Base-by-base conservation (phyloP, 2,113 vertebrate genomes). In the Vireo altiloquus region DNA sequence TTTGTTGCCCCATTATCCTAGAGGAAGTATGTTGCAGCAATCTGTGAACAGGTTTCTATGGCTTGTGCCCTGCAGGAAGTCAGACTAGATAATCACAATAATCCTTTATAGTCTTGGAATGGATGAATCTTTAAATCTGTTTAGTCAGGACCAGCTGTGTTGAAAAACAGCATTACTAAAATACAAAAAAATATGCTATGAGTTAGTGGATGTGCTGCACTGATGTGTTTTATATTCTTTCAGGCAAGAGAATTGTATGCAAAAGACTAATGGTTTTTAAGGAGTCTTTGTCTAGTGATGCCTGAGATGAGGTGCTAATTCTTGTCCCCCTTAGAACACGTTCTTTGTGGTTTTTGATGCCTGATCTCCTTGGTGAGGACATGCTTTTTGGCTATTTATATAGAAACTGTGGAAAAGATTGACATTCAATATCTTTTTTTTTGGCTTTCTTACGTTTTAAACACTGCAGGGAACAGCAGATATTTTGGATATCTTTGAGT, bases 121-220 rank as follows among this genome's bases (percentile, higher is more conserved):
- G 92, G 94, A 97, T 93, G 95, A 92, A 56, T 97, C 91, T 96
- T 92, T 83, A 95, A 93, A 97, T 96, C 91, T 97, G 80, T 93
- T 94, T 92, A 94, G 94, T 89, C 95, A 92, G 94, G 82, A 95
- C 80, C 95, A 97, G 94, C 92, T 97, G 94, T 83, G 47, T 90
- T 95, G 94, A 93, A 94, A 95, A 95, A 37, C 59, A 89, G 42
- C 71, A 66, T 66, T 89, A 86, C 66, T 77, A 39, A 92, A 92
- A 76, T 21, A 74, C 40, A 61, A 87, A 87, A 82, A 64, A 72
- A 59, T 35, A 20, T 7, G 37, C n/a, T 49, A 8, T 68, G 66
- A 53, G 46, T 42, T 10, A 70, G 16, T 44, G 31, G 46, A 53
- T 92, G 24, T 57, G 49, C 37, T 80, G 63, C 30, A 30, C 28